Base-by-base conservation (phyloP, 2,797 vertebrate species). In the Muscicapa striata region DNA sequence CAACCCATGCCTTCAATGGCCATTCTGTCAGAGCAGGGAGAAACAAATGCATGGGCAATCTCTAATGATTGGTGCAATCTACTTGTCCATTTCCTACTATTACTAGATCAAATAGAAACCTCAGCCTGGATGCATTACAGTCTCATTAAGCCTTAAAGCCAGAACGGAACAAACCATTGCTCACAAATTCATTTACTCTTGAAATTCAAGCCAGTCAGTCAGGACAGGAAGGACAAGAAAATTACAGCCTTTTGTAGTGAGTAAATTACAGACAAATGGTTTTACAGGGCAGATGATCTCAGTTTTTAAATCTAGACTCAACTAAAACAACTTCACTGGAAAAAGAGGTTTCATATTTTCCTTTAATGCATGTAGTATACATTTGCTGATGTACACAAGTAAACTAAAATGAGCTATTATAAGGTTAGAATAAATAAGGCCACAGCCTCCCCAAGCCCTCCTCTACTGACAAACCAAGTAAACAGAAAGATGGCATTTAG, bases 181-280 rank as follows among this genome's bases (percentile, higher is more conserved):
- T 94, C 54, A 80, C 72, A 94, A 96, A 94, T 93, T 87, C 61
- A 84, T 84, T 95, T 86, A 80, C 46, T 90, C 49, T 54, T 83
- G 92, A 95, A 95, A 93, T 95, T 85, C 85, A 95, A 92, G 79
- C 84, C 76, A 93, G 90, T 83, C 88, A 86, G 52, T 66, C 84
- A 73, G 73, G 32, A 79, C 3, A 2, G 73, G 63, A 90, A 91
- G 68, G 34, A 91, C 54, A 87, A 67, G 58, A 61, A 93, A 94
- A 68, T 55, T 84, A 94, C 68, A 85, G 79, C 38, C 45, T 79
- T 78, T 64, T 11, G 3, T 61, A 81, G 69, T 14, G 26, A 88
- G 76, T 68, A 89, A 90, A 79, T 91, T 88, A 87, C 4, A 2
- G 77, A 91, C 63, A 93, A 96, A 93, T 48, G 36, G 34, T 57